Percentiles rank a stretch among this genome's conserved stretches.
phyloP scores from a whole-genome alignment of 2,888 invertebrate species.

The Chrysolina americana region DNA sequence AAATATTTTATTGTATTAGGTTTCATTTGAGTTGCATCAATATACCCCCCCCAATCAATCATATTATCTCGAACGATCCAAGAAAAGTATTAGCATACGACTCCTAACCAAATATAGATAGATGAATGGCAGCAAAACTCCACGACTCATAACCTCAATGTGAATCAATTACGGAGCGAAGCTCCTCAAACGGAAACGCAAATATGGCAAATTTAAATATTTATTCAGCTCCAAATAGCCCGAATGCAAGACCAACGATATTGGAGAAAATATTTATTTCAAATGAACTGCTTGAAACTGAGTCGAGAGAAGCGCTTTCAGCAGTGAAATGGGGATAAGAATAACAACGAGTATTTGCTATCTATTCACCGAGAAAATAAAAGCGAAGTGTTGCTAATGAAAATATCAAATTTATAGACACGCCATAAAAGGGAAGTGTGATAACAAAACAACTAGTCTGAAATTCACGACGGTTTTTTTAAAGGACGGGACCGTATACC shows the following conservation, averaged over 20 bases:
- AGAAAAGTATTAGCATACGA: neutral
- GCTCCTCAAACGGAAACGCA: constrained; percentile 4
- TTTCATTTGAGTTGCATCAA: neutral
- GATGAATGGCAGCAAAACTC: neutral
- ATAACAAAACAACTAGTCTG: too few relatives aligned
- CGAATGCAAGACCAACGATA: neutral
- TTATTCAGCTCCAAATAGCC: neutral
- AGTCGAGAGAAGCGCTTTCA: neutral
- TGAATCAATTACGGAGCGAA: neutral
- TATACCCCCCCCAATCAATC: neutral
- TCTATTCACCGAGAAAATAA: too few relatives aligned
- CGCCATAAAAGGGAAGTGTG: too few relatives aligned
- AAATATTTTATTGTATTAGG: neutral
- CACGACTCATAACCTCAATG: constrained; percentile 1
- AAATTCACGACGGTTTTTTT: too few relatives aligned
- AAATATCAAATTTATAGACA: too few relatives aligned
- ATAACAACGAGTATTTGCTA: neutral
- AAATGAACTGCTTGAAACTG: neutral
- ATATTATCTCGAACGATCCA: neutral
- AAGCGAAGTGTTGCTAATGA: too few relatives aligned
- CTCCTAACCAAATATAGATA: neutral
- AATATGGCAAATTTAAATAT: constrained; percentile 10
- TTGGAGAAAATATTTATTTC: neutral
- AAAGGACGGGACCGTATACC: too few relatives aligned
- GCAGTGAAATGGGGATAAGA: neutral